Base-by-base conservation (phyloP, 2,113 vertebrate species). In the Takifugu bimaculatus region DNA sequence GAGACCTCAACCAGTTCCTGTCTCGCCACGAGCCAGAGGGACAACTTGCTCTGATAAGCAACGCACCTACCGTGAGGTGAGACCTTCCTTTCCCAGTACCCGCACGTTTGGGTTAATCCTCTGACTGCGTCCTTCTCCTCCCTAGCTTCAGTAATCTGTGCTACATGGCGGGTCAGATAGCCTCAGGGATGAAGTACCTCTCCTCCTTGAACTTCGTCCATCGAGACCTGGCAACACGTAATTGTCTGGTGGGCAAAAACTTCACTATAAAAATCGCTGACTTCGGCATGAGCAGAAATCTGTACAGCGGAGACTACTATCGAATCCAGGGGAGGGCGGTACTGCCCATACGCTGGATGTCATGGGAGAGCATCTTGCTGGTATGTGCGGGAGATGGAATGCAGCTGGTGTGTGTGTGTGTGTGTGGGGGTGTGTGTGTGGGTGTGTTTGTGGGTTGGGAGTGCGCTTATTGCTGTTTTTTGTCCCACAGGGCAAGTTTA, bases 241-340 rank as follows among this genome's bases (percentile, higher is more conserved):
- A 99, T 80, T 99, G 97, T 82, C 87, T 99, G 63, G 97, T 99
- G 83, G 97, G 97, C 25, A 96, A 94, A 81, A 94, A 91, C 78
- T 98, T 92, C 80, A 99, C 96, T 61, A 99, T 99, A 90, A 99
- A 99, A 92, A 99, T 99, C 1, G 97, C 96, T 0, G 97, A 99
- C 86, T 99, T 99, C 1, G 97, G 97, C 52, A 99, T 99, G 97
- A 99, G 97, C 89, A 92, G 97, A 28, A 98, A 99, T 76, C 90
- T 99, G 62, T 99, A 99, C 87, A 99, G 95, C 0, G 94, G 97
- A 5, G 96, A 99, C 79, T 99, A 99, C 81, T 99, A 99, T 85
- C 92, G 97, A 64, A 99, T 99, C 86, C 97, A 98, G 84, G 97
- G 97, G 26, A 86, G 97, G 10, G 97, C 97, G 0, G 96, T 99